Conservation (phyloP, 1,140 invertebrate genomes). For the Drepana arcuata region DNA sequence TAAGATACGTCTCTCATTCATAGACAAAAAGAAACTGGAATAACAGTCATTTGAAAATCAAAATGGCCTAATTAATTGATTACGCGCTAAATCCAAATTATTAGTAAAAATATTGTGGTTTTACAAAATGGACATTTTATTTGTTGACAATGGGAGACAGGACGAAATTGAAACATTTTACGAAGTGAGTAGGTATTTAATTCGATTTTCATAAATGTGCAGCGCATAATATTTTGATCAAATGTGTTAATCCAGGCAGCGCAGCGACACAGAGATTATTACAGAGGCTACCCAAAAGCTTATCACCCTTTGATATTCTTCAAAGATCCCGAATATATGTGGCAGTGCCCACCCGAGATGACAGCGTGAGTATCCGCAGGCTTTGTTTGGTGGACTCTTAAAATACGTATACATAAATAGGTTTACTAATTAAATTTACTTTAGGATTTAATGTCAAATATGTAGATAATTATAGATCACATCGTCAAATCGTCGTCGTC, state of each 20-base stretch:
- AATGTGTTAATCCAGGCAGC: constrained; percentile 5
- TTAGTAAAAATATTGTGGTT: too few species aligned
- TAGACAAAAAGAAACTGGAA: too few species aligned
- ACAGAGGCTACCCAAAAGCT: constrained; percentile 33
- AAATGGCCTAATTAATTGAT: too few species aligned
- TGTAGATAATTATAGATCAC: too few species aligned
- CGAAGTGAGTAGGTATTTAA: constrained; percentile 58
- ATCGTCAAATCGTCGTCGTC: too few species aligned
- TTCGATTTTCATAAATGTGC: too few species aligned
- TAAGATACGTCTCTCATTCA: too few species aligned
- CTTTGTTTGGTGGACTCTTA: background rate
- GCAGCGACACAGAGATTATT: constrained; percentile 39
- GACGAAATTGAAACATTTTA: constrained; percentile 72
- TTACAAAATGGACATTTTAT: constrained; percentile 46
- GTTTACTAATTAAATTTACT: too few species aligned
- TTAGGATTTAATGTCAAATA: too few species aligned
- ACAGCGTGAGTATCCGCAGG: constrained; percentile 47
- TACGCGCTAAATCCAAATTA: too few species aligned
- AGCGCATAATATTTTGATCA: too few species aligned
- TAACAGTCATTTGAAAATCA: too few species aligned
- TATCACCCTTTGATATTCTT: constrained; percentile 37
- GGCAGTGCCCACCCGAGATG: constrained; percentile 43
- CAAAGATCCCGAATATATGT: constrained; percentile 25
- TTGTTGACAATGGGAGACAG: constrained; percentile 61
- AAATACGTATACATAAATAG: background rate